Base-by-base conservation (phyloP, 2,888 invertebrate species). In the Agrotis segetum region DNA sequence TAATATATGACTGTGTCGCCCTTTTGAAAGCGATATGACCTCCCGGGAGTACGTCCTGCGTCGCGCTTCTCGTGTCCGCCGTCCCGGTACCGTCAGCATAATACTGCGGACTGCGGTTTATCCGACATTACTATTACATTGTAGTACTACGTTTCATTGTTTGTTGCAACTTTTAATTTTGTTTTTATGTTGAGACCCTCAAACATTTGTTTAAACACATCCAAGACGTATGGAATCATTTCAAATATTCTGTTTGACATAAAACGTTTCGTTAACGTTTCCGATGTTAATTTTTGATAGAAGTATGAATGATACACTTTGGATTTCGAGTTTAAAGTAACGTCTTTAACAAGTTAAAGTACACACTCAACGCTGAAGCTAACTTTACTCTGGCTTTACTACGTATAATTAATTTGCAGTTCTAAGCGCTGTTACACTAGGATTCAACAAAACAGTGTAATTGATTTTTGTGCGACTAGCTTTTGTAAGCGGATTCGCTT, bases 201-300 rank as follows among this genome's bases (percentile, higher is more conserved):
- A 79, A 67, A 67, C 52, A 72, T 72, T 70, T 67, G 67, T 68
- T 70, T 40, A 53, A 66, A 67, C 64, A 47, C 67, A 79, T 71
- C 58, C 21, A 61, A 76, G 55, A 56, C 19, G 52, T 62, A 58
- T 67, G 64, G 24, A 76, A 74, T 71, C 21, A 49, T 56, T 62
- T 56, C 11, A 44, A 74, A 74, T 77, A 70, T 80, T 81, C 67
- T 70, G 66, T 72, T 67, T 56, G 60, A 60, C 46, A 56, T 46
- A 67, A 59, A 69, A 50, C 67, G 74, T 73, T 80, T 84, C 85
- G 80, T 85, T 84, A 76, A 61, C 67, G 55, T 67, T 66, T 67
- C 50, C 53, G 58, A 59, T 55, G 67, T 83, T 75, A 74, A 83
- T 71, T 68, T 67, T 9, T 49, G 56, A 58, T 67, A 53, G 11